Evolutionary conservation across 2,888 invertebrate genomes (phyloP).

Genomic region (Alcis repandata): DNA sequence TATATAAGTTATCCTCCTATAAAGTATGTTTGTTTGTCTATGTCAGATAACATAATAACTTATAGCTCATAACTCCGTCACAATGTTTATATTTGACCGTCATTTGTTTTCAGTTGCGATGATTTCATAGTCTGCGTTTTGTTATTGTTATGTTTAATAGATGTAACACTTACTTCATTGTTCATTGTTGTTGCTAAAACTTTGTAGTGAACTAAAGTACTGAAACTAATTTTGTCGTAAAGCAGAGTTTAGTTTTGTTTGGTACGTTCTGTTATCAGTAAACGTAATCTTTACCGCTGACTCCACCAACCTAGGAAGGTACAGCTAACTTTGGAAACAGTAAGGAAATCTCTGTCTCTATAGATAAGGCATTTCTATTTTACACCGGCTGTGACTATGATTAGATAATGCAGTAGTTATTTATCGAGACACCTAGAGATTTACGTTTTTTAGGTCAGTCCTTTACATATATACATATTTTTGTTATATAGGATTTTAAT

Average conservation of each 20-base stretch:
- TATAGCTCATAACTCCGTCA: not conserved
- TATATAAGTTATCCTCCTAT: not conserved
- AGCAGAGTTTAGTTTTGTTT: not conserved
- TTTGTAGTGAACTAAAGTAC: not conserved
- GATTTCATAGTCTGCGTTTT: slow-evolving; percentile 9
- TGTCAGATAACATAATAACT: too few species aligned
- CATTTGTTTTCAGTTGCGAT: slow-evolving; percentile 28
- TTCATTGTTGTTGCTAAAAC: not conserved
- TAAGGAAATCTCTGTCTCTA: slow-evolving; percentile 27
- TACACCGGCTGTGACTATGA: slow-evolving; percentile 10
- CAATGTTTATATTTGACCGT: not conserved
- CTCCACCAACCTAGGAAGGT: slow-evolving; percentile 2
- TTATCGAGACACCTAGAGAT: not conserved
- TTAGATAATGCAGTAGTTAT: slow-evolving; percentile 2
- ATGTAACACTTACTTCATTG: not conserved
- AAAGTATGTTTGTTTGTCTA: not conserved
- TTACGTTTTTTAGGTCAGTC: not conserved
- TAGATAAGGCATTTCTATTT: slow-evolving; percentile 27
- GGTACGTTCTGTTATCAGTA: slow-evolving; percentile 30
- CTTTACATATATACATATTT: not conserved
- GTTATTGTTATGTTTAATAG: not conserved
- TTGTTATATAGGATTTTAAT: too few species aligned
- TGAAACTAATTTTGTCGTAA: slow-evolving; percentile 1
- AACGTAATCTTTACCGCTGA: slow-evolving; percentile 25
- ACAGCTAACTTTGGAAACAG: slow-evolving; percentile 15